phyloP scores from a whole-genome alignment of 2,113 vertebrate genomes.

The Siphamia tubifer region DNA sequence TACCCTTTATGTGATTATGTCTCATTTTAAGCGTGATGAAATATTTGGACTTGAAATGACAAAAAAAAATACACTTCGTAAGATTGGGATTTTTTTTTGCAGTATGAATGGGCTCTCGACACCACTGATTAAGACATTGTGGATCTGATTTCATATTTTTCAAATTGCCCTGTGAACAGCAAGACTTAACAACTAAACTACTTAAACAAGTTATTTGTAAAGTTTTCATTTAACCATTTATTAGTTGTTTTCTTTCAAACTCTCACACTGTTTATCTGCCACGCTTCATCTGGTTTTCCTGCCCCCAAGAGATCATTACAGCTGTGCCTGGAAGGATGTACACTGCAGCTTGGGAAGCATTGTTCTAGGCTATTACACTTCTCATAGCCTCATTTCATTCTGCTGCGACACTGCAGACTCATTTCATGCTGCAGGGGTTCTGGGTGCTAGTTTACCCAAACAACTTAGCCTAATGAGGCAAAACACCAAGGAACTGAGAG shows the following conservation, averaged over 20 bases:
- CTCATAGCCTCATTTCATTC: slow-evolving; percentile 59
- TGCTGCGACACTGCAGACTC: slow-evolving; percentile 33
- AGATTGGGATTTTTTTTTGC: too few species aligned
- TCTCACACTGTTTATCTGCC: slow-evolving; percentile 27
- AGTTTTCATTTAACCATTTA: slow-evolving; percentile 29
- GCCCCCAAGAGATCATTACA: slow-evolving; percentile 38
- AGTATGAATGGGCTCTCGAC: too few species aligned
- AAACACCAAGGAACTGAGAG: slow-evolving; percentile 21
- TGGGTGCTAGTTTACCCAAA: slow-evolving; percentile 60
- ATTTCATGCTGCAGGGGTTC: slow-evolving; percentile 66
- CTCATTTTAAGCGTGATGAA: too few species aligned
- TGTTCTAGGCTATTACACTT: slow-evolving; percentile 65
- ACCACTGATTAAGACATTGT: too few species aligned
- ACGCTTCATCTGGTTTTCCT: slow-evolving; percentile 35
- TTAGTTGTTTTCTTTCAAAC: slow-evolving; percentile 19
- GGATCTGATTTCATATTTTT: too few species aligned
- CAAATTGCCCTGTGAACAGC: background rate
- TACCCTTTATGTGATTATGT: too few species aligned
- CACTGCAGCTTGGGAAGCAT: slow-evolving; percentile 32
- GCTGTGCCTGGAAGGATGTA: slow-evolving; percentile 35
- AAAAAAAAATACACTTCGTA: too few species aligned
- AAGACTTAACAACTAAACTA: background rate
- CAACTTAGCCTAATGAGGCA: slow-evolving; percentile 68
- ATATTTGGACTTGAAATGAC: too few species aligned
- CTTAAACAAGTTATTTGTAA: background rate